Evolutionary conservation across 1,140 invertebrate species (phyloP), one percentile per base, ranked within the genome.

Genomic region (Macrotrachela quadricornifera): DNA sequence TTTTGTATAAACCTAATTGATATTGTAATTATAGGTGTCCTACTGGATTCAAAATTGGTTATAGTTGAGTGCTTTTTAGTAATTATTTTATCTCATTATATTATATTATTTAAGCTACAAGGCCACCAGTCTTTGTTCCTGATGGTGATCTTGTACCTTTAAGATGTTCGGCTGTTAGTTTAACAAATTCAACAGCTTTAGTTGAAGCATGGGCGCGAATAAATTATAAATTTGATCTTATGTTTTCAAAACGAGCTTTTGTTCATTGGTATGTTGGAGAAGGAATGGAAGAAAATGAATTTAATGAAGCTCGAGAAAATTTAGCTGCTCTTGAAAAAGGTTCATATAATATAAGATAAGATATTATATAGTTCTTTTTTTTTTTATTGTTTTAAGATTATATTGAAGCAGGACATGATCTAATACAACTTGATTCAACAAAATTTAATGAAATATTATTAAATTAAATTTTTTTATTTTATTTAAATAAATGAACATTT

Each of bases 121-220:
- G 67, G 45, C 59, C 62, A 17, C 60, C 63, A 37, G 61, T 59
- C 12, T 57, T 58, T 39, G 60, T 67, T n/a, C 64, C 63, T 36
- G 63, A 63, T 46, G 81, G 82, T 46, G 82, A 85, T 68, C 68
- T 85, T 58, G 82, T 82, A 13, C 82, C 83, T 67, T 80, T 83
- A 6, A 80, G 82, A 65, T 73, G 81, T 56, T 81, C 82, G 4
- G 81, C 84, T 11, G 83, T 80, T 64, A 82, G 85, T 81, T 68
- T 81, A 50, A 78, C 77, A 63, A 82, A 81, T 65, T 81, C 80
- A 15, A 82, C 79, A 0, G 78, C 80, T 37, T 78, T 84, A 49
- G 80, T 80, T 14, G 83, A 87, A 63, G 72, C 74, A 9, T 77
- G 75, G 75, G 69, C 69, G 36, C 60, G 73, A 53, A 62, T 77